A percentile compares a stretch with the other conserved stretches of the same genome.
These are phyloP conservation scores for Chlorops oryzae DNA, from an alignment of 1,140 invertebrate genomes.

Conservation along the genomic window DNA sequence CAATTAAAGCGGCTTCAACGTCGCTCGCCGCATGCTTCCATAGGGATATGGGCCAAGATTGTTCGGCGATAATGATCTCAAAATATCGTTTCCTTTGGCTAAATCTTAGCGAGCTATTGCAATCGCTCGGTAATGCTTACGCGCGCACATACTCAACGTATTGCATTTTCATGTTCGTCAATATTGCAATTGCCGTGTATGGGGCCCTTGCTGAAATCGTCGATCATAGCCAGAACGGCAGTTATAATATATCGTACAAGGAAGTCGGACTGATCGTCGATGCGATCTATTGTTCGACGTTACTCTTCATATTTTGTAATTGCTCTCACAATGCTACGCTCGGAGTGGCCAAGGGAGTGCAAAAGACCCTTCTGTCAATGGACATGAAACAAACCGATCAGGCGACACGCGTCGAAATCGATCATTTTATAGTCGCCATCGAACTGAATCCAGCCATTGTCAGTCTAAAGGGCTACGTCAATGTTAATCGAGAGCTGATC, in stretches of 20 bases:
- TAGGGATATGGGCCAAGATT: slow-evolving; percentile 50
- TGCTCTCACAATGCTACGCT: slow-evolving; percentile 56
- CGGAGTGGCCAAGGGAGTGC: slow-evolving; percentile 53
- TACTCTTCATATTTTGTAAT: slow-evolving; percentile 56
- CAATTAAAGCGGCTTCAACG: slow-evolving; percentile 54
- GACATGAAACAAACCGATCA: slow-evolving; percentile 51
- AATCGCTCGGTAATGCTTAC: slow-evolving; percentile 57
- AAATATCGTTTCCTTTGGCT: slow-evolving; percentile 57
- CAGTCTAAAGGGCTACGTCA: slow-evolving; percentile 55
- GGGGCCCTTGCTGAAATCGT: slow-evolving; percentile 57
- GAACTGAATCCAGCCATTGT: slow-evolving; percentile 60
- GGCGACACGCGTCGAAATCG: slow-evolving; percentile 54
- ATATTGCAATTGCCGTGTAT: slow-evolving; percentile 54
- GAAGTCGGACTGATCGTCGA: slow-evolving; percentile 58
- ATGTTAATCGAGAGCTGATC: slow-evolving; percentile 55
- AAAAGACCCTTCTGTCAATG: slow-evolving; percentile 52
- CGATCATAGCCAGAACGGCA: slow-evolving; percentile 47
- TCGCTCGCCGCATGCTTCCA: slow-evolving; percentile 50
- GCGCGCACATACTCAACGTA: slow-evolving; percentile 58
- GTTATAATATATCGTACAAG: slow-evolving; percentile 56
- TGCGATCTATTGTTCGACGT: slow-evolving; percentile 52
- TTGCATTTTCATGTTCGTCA: slow-evolving; percentile 55
- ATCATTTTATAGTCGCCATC: slow-evolving; percentile 57
- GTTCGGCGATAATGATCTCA: slow-evolving; percentile 51
- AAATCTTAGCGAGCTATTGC: slow-evolving; percentile 55